phyloP scores from a whole-genome alignment of 2,113 vertebrate genomes.

The Centropristis striata region DNA sequence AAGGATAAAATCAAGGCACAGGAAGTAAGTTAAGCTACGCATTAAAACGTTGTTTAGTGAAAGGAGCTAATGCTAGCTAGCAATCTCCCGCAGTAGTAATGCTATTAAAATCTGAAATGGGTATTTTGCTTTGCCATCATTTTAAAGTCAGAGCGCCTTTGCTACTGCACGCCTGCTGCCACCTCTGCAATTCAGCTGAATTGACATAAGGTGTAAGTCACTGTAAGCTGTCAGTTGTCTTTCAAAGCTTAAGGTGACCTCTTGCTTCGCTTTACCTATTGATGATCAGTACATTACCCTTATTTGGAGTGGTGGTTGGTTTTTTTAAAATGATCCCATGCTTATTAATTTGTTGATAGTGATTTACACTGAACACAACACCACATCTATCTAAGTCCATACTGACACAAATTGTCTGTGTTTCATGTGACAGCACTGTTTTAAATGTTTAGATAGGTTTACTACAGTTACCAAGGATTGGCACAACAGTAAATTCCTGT shows the following conservation, averaged over 20 bases:
- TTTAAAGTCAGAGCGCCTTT: neutral
- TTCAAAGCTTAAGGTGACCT: neutral
- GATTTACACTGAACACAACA: neutral
- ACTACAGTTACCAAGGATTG: neutral
- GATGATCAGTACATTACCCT: neutral
- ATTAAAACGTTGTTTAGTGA: conserved; percentile 17
- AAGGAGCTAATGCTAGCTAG: neutral
- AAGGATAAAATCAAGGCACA: conserved; percentile 73
- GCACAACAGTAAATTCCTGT: neutral
- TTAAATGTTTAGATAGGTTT: neutral
- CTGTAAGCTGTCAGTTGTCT: neutral
- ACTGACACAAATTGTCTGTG: neutral
- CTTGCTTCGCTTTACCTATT: neutral
- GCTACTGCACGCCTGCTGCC: neutral
- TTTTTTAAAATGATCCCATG: neutral
- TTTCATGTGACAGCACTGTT: neutral
- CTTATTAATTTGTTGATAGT: neutral
- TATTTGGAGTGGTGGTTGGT: neutral
- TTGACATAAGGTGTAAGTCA: no score
- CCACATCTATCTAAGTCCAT: neutral
- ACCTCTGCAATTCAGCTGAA: neutral
- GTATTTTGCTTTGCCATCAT: conserved; percentile 18
- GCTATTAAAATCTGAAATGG: conserved; percentile 40
- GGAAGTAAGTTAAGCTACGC: conserved; percentile 75
- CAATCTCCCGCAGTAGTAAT: neutral